These are phyloP conservation scores for Montifringilla adamsi DNA, from an alignment of 2,113 vertebrate species.

Conservation along the genomic window DNA sequence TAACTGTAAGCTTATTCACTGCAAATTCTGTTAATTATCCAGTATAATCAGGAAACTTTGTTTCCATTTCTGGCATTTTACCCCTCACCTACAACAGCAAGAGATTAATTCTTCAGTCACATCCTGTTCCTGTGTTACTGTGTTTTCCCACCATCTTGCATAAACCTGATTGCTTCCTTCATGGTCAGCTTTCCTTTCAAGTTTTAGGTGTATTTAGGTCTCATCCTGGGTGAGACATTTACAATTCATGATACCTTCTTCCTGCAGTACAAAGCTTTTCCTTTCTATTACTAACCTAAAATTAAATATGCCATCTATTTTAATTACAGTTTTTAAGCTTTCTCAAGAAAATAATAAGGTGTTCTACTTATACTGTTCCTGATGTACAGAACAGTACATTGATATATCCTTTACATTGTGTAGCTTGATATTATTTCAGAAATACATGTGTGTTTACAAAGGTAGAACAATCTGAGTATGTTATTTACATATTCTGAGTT, in stretches of 20 bases:
- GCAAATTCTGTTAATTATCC: background rate
- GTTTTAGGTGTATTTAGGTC: conserved; percentile 4
- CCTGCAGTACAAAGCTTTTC: background rate
- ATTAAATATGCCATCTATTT: background rate
- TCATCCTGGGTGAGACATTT: conserved; percentile 1
- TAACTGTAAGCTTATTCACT: background rate
- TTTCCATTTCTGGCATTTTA: conserved; percentile 63
- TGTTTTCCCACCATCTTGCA: conserved; percentile 49
- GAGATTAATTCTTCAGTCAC: conserved; percentile 54
- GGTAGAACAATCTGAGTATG: background rate
- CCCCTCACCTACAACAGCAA: conserved; percentile 54
- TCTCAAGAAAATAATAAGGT: background rate
- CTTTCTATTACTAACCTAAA: background rate
- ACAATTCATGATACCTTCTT: background rate
- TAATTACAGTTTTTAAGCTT: background rate
- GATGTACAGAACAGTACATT: background rate
- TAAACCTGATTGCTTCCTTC: conserved; percentile 42
- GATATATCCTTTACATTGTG: background rate
- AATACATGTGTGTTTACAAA: background rate
- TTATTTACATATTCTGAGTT: background rate
- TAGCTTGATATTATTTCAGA: background rate
- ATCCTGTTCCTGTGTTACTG: conserved; percentile 61
- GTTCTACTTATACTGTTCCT: background rate
- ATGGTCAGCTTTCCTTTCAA: background rate
- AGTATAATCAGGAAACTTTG: conserved; percentile 49